Evolutionary conservation across 1,140 invertebrate species (phyloP).

Genomic region (Adoxophyes honmai): DNA sequence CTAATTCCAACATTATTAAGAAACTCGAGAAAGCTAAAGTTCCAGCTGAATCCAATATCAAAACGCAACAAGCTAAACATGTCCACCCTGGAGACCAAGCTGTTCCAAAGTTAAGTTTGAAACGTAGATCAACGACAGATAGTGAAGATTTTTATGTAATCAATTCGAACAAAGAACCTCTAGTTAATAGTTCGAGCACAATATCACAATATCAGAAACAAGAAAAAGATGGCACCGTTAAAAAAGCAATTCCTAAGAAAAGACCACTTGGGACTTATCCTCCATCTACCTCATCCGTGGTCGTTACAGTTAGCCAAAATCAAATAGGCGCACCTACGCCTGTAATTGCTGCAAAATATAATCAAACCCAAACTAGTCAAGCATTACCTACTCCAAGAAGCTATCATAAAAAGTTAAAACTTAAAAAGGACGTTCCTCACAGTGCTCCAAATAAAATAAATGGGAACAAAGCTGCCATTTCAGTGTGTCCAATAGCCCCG

Average conservation of each 20-base stretch:
- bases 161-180: not conserved
- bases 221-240: not conserved
- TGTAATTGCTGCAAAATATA: too few relatives aligned
- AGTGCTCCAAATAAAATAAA: too few relatives aligned
- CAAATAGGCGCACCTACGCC: too few relatives aligned
- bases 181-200: not conserved
- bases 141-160: not conserved
- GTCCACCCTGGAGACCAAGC: not conserved
- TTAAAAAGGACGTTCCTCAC: too few relatives aligned
- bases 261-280: not conserved
- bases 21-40: not conserved
- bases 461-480: too few relatives aligned
- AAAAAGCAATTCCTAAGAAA: not conserved
- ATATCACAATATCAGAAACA: not conserved
- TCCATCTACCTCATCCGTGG: not conserved
- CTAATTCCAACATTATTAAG: not conserved
- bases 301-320: not conserved
- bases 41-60: not conserved
- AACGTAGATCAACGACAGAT: not conserved
- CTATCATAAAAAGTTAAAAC: too few relatives aligned
- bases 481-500: too few relatives aligned
- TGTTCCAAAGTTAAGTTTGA: not conserved
- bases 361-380: too few relatives aligned
- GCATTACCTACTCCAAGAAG: too few relatives aligned
- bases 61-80: not conserved